Base-by-base conservation (phyloP, 1,140 invertebrate genomes). In the Batillaria attramentaria region DNA sequence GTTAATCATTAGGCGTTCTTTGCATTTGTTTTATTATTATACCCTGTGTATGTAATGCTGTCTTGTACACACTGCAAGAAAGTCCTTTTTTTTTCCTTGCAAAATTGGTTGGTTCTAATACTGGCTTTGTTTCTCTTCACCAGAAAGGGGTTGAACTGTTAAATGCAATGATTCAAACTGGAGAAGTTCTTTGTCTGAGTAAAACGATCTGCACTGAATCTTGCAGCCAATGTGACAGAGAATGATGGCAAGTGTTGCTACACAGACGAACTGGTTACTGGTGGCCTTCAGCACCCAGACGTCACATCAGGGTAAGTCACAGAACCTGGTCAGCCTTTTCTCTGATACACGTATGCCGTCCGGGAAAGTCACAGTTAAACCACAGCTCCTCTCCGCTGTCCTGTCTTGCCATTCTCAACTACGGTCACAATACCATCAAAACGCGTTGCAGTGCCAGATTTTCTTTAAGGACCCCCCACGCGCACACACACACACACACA, bases 301-400 rank as follows among this genome's bases (percentile, higher is more conserved):
- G 57, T 60, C 57, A 60, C 24, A 20, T 60, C 57, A 4, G 57
- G 57, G 57, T 60, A 28, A 60, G 57, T n/a, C 46, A 50, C 46
- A 10, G 46, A 10, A 13, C 46, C 10, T 24, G 46, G 46, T 50
- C 46, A 24, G 24, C 10, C 46, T 8, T 8, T 50, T 50, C n/a
- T n/a, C n/a, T n/a, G n/a, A n/a, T 50, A 50, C 10, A 50, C 46
- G 46, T 50, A 10, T 24, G 46, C 46, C 46, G 46, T 13, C 46
- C 46, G 24, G 46, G 10, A 13, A 10, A 50, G 46, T 24, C 24
- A 24, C 10, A 50, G 24, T 13, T 50, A 13, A 24, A 50, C 10
- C 46, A 50, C 24, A 50, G 46, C 10, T 50, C 46, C 46, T 13
- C 10, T 24, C 10, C 10, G 24, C 24, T 50, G 10, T 50, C 46